Evolutionary conservation across 2,797 vertebrate species (phyloP).

Genomic region (Parauchenoglanis ngamensis): DNA sequence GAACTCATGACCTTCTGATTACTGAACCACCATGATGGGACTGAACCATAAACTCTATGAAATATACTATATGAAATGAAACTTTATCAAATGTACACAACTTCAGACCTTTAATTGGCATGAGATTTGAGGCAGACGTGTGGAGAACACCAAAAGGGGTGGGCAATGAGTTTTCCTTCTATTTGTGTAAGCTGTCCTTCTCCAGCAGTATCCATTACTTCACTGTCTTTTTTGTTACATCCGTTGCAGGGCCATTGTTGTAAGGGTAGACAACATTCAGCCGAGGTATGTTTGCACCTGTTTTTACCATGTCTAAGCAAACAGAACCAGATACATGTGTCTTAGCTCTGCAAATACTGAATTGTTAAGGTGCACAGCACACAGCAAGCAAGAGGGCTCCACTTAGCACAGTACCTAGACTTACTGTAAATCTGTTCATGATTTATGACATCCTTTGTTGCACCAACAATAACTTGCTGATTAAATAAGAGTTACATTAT

Average conservation of each 20-base stretch:
- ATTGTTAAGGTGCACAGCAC: neutral
- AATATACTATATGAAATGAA: neutral
- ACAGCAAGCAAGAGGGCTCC: neutral
- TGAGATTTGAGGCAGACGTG: neutral
- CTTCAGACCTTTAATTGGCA: neutral
- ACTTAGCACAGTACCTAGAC: neutral
- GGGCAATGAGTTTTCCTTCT: neutral
- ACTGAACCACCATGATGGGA: neutral
- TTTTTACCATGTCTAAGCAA: slow-evolving; percentile 11
- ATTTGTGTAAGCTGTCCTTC: neutral
- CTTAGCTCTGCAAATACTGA: neutral
- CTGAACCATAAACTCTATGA: neutral
- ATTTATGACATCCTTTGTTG: neutral
- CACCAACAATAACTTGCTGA: neutral
- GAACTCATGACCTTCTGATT: neutral
- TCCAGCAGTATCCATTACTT: slow-evolving; percentile 21
- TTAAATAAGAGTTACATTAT: slow-evolving; percentile 32
- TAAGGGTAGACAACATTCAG: slow-evolving; percentile 6
- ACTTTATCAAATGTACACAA: neutral
- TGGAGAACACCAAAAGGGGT: neutral
- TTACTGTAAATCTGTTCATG: neutral
- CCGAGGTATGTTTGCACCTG: neutral
- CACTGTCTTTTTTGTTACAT: slow-evolving; percentile 5
- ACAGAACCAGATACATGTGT: neutral
- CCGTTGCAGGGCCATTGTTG: neutral